phyloP scores from a whole-genome alignment of 2,797 vertebrate genomes.

The Hippocampus kuda region DNA sequence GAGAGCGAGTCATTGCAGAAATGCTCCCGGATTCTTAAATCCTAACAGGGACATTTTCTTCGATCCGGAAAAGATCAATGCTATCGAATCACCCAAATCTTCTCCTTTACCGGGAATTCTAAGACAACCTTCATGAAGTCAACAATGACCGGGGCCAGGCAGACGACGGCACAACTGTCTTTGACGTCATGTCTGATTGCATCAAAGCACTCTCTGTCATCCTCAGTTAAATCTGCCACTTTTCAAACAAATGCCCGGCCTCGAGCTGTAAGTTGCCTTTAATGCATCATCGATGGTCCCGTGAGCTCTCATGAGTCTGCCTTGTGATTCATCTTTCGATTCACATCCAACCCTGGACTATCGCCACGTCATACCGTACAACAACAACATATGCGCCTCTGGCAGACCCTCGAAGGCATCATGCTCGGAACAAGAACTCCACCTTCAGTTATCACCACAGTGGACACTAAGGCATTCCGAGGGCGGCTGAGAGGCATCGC shows the following conservation, averaged over 20 bases:
- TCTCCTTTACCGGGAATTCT: neutral
- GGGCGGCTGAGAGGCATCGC: neutral
- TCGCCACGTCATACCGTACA: neutral
- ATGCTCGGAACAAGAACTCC: neutral
- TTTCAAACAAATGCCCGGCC: neutral
- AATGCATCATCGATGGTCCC: neutral
- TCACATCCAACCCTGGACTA: neutral
- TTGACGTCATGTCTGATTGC: neutral
- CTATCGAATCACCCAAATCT: neutral
- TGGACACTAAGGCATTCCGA: neutral
- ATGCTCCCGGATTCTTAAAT: slow-evolving; percentile 3
- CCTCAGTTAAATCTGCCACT: neutral
- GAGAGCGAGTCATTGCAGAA: slow-evolving; percentile 23
- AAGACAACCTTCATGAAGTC: neutral
- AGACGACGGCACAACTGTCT: neutral
- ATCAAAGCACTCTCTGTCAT: neutral
- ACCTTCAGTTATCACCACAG: neutral
- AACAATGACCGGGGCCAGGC: neutral
- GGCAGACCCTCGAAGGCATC: too few species aligned
- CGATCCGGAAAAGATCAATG: neutral
- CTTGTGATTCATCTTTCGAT: neutral
- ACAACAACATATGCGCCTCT: too few species aligned
- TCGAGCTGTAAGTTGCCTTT: neutral
- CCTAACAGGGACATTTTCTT: neutral
- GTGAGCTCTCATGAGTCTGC: neutral